phyloP scores from a whole-genome alignment of 1,140 invertebrate species.

The Lamellibrachia luymesi region DNA sequence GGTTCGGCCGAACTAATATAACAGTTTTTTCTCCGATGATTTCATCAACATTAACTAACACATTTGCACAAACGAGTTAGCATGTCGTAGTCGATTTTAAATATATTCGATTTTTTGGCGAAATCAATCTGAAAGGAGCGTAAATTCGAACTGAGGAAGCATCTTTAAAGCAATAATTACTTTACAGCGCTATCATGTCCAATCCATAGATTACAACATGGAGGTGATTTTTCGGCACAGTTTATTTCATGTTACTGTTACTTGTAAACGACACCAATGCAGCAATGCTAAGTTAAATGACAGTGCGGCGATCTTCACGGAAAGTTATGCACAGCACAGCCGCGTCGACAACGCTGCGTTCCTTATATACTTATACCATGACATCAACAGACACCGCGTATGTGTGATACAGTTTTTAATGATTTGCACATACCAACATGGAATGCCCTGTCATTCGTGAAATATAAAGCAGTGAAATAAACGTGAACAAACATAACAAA shows the following conservation, averaged over 20 bases:
- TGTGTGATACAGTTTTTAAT: neutral
- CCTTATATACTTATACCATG: neutral
- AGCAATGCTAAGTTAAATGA: neutral
- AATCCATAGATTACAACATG: neutral
- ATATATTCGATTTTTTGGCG: neutral
- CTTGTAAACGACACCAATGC: neutral
- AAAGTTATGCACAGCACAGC: neutral
- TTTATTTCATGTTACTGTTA: conserved; percentile 6
- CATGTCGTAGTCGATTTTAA: too few relatives aligned
- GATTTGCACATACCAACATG: neutral
- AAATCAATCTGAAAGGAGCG: neutral
- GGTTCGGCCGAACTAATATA: too few relatives aligned
- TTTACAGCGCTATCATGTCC: too few relatives aligned
- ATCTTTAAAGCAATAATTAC: too few relatives aligned
- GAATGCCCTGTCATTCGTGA: conserved; percentile 3
- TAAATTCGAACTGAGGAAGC: neutral
- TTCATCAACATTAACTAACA: too few relatives aligned
- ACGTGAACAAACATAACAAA: neutral
- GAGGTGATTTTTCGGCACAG: neutral
- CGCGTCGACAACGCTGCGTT: neutral
- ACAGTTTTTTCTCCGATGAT: too few relatives aligned
- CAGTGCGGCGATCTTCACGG: neutral
- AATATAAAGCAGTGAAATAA: neutral
- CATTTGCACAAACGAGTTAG: too few relatives aligned
- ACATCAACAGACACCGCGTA: neutral